Evolutionary conservation across 2,888 invertebrate genomes (phyloP).

Genomic region (Mylabris sibirica): DNA sequence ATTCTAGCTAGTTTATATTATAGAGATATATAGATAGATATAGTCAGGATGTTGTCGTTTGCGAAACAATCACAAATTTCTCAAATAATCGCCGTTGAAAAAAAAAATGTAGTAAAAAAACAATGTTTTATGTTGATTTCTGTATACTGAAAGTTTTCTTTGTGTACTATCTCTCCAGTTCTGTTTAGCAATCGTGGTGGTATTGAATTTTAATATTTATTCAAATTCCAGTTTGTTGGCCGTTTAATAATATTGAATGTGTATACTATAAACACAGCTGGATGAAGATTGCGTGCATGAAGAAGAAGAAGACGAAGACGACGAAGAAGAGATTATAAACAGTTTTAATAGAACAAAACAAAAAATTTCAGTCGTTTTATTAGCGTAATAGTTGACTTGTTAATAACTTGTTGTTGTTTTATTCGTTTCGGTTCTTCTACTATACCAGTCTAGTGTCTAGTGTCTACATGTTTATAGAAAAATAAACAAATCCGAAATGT

Average conservation of each 20-base stretch:
- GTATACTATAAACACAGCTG: constrained; percentile 48
- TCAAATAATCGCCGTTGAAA: not conserved
- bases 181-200: not conserved
- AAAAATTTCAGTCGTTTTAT: not conserved
- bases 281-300: constrained; percentile 41
- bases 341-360: not conserved
- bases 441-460: not conserved
- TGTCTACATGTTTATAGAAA: not conserved
- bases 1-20: not conserved
- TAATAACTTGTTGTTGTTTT: not conserved
- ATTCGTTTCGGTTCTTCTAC: not conserved
- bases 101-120: no score
- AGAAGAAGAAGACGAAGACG: not conserved
- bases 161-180: not conserved
- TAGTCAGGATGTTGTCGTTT: constrained; percentile 2
- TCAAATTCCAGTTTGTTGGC: constrained; percentile 51
- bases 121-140: not conserved
- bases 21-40: not conserved
- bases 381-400: not conserved
- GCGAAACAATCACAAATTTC: constrained; percentile 10
- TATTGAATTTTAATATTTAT: constrained; percentile 47
- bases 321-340: no score
- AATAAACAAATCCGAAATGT: not conserved
- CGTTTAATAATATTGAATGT: constrained; percentile 32
- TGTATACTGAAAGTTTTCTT: not conserved